Evolutionary conservation across 2,797 vertebrate genomes (phyloP).

Genomic region (Bradypodion ventrale): DNA sequence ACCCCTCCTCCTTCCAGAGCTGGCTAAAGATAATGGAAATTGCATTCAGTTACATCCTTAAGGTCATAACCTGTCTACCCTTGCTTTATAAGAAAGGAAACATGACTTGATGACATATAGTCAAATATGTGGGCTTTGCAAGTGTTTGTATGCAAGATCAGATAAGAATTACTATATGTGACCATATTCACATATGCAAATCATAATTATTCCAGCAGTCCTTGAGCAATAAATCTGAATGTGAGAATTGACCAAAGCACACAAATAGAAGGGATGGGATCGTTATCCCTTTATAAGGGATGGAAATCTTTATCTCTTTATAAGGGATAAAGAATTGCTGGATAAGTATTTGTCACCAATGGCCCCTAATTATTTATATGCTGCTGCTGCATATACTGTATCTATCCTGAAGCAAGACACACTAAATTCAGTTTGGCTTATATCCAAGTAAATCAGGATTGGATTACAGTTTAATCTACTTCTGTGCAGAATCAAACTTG

Average conservation of each 20-base stretch:
- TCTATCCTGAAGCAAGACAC: neutral
- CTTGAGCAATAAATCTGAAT: neutral
- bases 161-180: neutral
- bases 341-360: neutral
- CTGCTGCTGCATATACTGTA: too few relatives aligned
- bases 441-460: neutral
- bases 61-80: neutral
- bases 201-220: neutral
- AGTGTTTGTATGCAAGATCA: neutral
- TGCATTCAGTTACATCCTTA: neutral
- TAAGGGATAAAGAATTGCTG: neutral
- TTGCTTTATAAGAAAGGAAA: neutral
- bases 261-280: neutral
- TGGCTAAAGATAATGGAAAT: neutral
- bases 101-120: neutral
- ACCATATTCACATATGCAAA: neutral
- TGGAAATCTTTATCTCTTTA: neutral
- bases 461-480: neutral
- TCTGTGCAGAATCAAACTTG: neutral
- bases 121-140: neutral
- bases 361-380: neutral
- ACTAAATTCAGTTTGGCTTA: neutral
- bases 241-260: neutral
- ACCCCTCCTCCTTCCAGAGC: neutral
- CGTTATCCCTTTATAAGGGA: neutral